These are phyloP conservation scores for Spinus olivaceus DNA, from an alignment of 2,797 vertebrate species.

Conservation along the genomic window DNA sequence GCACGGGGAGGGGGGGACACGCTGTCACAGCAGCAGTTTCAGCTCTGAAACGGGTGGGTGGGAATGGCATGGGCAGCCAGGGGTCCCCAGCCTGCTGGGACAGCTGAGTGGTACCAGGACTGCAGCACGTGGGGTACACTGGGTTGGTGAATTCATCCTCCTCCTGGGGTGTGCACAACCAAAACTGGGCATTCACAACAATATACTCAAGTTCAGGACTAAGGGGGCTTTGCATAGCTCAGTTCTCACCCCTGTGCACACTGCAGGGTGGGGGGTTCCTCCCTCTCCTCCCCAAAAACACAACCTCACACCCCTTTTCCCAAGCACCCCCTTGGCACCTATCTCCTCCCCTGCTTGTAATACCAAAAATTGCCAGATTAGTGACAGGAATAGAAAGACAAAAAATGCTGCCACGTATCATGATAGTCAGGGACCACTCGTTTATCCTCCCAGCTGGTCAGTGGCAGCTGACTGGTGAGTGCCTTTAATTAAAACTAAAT, in stretches of 20 bases:
- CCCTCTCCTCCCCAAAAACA: not conserved
- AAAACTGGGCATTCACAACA: not conserved
- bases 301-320: not conserved
- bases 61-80: accelerated
- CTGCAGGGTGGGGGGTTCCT: not conserved
- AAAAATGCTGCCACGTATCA: too few relatives aligned
- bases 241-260: accelerated
- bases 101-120: accelerated
- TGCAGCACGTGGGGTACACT: accelerated
- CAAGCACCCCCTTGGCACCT: too few relatives aligned
- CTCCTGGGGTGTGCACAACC: too few relatives aligned
- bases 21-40: accelerated
- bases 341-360: not conserved
- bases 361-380: accelerated
- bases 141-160: not conserved
- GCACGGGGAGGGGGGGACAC: accelerated
- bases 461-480: not conserved
- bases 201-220: not conserved
- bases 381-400: not conserved
- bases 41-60: accelerated
- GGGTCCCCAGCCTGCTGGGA: not conserved
- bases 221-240: accelerated
- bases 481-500: slow-evolving; percentile 42
- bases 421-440: not conserved
- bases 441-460: not conserved